Base-by-base conservation (phyloP, 2,888 invertebrate genomes). In the Meghimatium bilineatum region DNA sequence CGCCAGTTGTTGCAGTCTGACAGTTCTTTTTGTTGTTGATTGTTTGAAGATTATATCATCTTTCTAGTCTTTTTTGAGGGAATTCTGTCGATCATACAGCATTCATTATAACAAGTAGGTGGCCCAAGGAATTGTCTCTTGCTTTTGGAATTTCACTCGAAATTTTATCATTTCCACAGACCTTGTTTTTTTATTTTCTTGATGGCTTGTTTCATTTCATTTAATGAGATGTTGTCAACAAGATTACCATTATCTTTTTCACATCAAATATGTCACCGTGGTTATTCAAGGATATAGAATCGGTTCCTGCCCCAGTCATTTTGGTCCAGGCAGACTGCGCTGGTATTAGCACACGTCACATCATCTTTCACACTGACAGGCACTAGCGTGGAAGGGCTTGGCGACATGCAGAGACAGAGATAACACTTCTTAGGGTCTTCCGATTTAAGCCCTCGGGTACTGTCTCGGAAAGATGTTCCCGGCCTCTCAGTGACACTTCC, bases 341-440 rank as follows among this genome's bases (percentile, higher is more conserved):
- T 56, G 34, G 66, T 44, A 44, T 78, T 32, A 66, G 32, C 44
- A 36, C 66, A 78, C 78, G 67, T 78, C 78, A 78, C 66, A 66
- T 34, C 78, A 44, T 26, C 38, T 66, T 29, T 32, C 66, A 29
- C 20, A 14, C 38, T 23, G 66, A 49, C 66, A 49, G 26, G 66
- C 66, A 67, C 66, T 78, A 66, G 38, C 66, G 66, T 44, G 78
- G 78, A 78, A 78, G 66, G n/a, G 32, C n/a, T 52, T 20, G 71
- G 32, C 29, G 29, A 20, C 74, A 49, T 52, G 63, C 78, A n/a
- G 38, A 3, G 78, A 49, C 66, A 63, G 44, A 63, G 78, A 78
- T 78, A 78, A 67, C 78, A 66, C 32, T 38, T 78, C 66, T 78
- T 78, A 78, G 78, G 49, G 78, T 36, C 44, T 66, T 36, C 23